phyloP scores from a whole-genome alignment of 2,797 vertebrate genomes.

The Rallus crepitans region DNA sequence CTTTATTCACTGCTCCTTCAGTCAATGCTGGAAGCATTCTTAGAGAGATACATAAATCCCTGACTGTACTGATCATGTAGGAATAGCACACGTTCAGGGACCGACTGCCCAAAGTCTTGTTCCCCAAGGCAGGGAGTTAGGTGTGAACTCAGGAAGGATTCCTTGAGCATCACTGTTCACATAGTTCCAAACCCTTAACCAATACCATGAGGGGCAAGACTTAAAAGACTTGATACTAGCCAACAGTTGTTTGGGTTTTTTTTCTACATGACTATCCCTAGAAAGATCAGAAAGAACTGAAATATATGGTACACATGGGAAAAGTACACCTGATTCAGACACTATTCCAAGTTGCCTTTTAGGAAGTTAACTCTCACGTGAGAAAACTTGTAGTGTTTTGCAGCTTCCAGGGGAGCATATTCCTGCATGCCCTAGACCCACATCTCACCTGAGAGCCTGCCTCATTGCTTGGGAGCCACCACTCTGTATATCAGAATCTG shows the following conservation, averaged over 20 bases:
- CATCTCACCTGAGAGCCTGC: background rate
- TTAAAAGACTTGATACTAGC: background rate
- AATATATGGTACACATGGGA: background rate
- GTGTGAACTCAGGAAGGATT: background rate
- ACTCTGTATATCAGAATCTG: background rate
- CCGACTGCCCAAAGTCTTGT: background rate
- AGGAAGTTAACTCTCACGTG: background rate
- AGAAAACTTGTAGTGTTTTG: background rate
- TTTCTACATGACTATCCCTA: background rate
- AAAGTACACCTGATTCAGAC: background rate
- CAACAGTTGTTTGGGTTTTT: background rate
- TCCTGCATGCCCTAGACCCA: background rate
- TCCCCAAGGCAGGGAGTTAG: background rate
- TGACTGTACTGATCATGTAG: background rate
- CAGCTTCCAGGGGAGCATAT: background rate
- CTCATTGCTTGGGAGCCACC: background rate
- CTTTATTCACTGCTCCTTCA: background rate
- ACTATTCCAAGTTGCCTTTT: background rate
- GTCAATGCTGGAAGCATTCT: background rate
- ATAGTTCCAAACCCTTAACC: background rate
- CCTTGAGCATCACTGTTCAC: background rate
- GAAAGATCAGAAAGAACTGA: background rate
- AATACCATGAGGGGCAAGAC: background rate
- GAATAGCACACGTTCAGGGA: background rate
- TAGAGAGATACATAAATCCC: background rate